Percentiles rank a stretch among this genome's conserved stretches.
Conservation (phyloP, 2,797 vertebrate species). For the Chaunax sp. region DNA sequence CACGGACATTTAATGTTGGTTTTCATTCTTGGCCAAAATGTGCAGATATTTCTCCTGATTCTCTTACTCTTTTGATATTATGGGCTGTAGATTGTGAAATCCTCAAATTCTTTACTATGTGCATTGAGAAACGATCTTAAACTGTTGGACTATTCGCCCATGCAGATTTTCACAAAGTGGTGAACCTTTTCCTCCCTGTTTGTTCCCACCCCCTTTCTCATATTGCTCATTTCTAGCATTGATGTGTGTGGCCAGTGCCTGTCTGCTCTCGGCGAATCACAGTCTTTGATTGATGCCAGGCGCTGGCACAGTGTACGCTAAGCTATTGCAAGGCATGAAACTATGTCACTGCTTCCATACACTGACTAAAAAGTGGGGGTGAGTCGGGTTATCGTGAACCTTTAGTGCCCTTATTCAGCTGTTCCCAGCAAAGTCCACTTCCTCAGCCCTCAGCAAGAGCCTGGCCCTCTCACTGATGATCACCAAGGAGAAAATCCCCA, state of each 20-base stretch:
- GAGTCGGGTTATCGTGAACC: slow-evolving; percentile 30
- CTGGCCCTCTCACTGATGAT: slow-evolving; percentile 47
- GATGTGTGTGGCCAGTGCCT: slow-evolving; percentile 34
- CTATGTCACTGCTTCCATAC: slow-evolving; percentile 64
- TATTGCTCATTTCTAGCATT: slow-evolving; percentile 36
- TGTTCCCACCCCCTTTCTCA: slow-evolving; percentile 26
- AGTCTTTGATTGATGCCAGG: slow-evolving; percentile 42
- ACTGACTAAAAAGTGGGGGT: slow-evolving; percentile 43
- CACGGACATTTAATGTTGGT: too few relatives aligned
- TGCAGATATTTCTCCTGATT: too few relatives aligned
- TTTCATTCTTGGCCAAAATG: too few relatives aligned
- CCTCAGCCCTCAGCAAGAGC: slow-evolving; percentile 32
- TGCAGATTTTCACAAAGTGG: too few relatives aligned
- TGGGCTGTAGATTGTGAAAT: too few relatives aligned
- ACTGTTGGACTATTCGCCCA: too few relatives aligned
- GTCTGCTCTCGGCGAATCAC: slow-evolving; percentile 45
- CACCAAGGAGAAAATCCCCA: slow-evolving; percentile 63
- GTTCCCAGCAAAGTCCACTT: slow-evolving; percentile 38
- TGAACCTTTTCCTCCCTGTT: slow-evolving; percentile 38
- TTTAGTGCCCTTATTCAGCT: slow-evolving; percentile 52
- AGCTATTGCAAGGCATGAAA: slow-evolving; percentile 58
- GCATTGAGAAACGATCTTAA: too few relatives aligned
- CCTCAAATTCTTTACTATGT: too few relatives aligned
- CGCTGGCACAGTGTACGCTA: slow-evolving; percentile 46
- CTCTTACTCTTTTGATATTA: too few relatives aligned